These are phyloP conservation scores for human (Homo sapiens) DNA, from an alignment of 2,113 vertebrate genomes.

Conservation along the genomic window GRCh38 chr4:147672501-147673000, in stretches of 20 bases:
- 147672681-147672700: not conserved
- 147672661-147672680: not conserved
- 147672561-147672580: not conserved
- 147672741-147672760: not conserved
- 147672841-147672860: not conserved
- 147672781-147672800: not conserved
- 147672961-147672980: slow-evolving; percentile 93
- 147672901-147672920: not conserved
- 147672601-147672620: not conserved
- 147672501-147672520: slow-evolving; percentile 5
- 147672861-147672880: not conserved
- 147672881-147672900: not conserved
- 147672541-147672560: not conserved
- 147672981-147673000: slow-evolving; percentile 95
- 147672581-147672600: not conserved
- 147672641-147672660: slow-evolving; percentile 19
- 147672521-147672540: not conserved
- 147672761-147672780: slow-evolving; percentile 6
- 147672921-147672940: slow-evolving; percentile 40
- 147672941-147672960: slow-evolving; percentile 83
- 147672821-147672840: not conserved
- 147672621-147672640: not conserved
- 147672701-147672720: slow-evolving; percentile 35
- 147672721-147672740: not conserved
- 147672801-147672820: slow-evolving; percentile 24